phyloP scores from a whole-genome alignment of 1,140 invertebrate species.

The Nymphalis io region DNA sequence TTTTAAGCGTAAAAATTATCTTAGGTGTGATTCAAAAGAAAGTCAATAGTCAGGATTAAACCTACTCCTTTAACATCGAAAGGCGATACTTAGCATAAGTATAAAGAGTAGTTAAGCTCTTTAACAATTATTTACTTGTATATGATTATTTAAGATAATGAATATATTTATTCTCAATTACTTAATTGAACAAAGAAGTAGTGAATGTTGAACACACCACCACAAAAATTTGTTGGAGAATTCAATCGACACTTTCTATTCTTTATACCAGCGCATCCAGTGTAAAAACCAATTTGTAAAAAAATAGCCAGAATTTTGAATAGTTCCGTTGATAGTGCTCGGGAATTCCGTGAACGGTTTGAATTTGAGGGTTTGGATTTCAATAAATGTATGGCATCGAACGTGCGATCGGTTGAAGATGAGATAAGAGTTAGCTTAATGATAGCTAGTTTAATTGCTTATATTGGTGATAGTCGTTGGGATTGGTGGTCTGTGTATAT shows the following conservation, averaged over 20 bases:
- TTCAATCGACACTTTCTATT: slow-evolving; percentile 38
- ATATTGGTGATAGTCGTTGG: neutral
- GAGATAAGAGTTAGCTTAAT: slow-evolving; percentile 1
- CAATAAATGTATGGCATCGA: slow-evolving; percentile 15
- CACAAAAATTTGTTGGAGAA: slow-evolving; percentile 30
- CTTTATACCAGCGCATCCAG: slow-evolving; percentile 36
- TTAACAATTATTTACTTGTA: too few relatives aligned
- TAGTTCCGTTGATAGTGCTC: slow-evolving; percentile 35
- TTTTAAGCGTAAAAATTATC: too few relatives aligned
- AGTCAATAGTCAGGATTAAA: too few relatives aligned
- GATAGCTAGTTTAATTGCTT: neutral
- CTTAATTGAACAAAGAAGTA: neutral
- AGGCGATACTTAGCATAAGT: too few relatives aligned
- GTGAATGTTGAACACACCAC: slow-evolving; percentile 8
- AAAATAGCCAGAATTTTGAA: slow-evolving; percentile 35
- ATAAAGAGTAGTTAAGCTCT: too few relatives aligned
- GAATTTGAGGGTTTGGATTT: slow-evolving; percentile 27
- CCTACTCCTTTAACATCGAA: too few relatives aligned
- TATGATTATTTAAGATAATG: too few relatives aligned
- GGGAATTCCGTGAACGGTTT: slow-evolving; percentile 12
- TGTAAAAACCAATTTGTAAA: slow-evolving; percentile 41
- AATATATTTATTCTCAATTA: neutral
- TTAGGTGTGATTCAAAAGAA: too few relatives aligned
- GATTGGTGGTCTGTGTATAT: neutral
- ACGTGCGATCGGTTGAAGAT: neutral